These are phyloP conservation scores for Steromphala cineraria DNA, from an alignment of 2,888 invertebrate genomes.

Conservation along the genomic window DNA sequence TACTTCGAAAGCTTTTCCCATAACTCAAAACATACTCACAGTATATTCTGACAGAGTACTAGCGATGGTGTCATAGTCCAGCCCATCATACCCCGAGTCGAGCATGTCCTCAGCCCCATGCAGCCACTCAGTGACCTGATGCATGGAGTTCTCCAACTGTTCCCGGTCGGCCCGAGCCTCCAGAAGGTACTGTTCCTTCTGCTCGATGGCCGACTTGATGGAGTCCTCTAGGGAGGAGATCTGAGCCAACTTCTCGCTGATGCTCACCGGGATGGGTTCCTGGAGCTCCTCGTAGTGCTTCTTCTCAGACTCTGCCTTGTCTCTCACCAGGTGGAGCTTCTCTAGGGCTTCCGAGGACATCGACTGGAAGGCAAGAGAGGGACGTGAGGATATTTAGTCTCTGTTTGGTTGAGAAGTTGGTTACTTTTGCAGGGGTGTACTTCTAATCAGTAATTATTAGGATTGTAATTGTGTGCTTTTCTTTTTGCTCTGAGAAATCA, in stretches of 20 bases:
- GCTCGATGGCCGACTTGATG: conserved; percentile 59
- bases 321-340: conserved; percentile 53
- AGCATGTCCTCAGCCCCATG: conserved; percentile 64
- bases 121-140: conserved; percentile 68
- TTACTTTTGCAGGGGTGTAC: too few relatives aligned
- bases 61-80: conserved; percentile 90
- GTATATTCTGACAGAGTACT: conserved; percentile 91
- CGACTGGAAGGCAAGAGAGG: conserved; percentile 35
- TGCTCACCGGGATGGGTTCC: conserved; percentile 58
- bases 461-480: too few relatives aligned
- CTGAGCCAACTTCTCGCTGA: conserved; percentile 64
- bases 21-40: conserved; percentile 69
- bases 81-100: conserved; percentile 85
- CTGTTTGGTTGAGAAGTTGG: too few relatives aligned
- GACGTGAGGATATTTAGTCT: too few relatives aligned
- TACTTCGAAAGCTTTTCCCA: not conserved
- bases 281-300: conserved; percentile 56
- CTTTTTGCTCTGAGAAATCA: too few relatives aligned
- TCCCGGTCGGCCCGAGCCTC: conserved; percentile 62
- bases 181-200: conserved; percentile 64
- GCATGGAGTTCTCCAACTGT: conserved; percentile 62
- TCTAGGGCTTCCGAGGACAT: conserved; percentile 56
- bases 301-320: conserved; percentile 54
- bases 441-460: too few relatives aligned
- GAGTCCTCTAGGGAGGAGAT: conserved; percentile 58